These are phyloP conservation scores for Mirounga angustirostris DNA, from an alignment of 2,113 vertebrate genomes.

Conservation along the genomic window DNA sequence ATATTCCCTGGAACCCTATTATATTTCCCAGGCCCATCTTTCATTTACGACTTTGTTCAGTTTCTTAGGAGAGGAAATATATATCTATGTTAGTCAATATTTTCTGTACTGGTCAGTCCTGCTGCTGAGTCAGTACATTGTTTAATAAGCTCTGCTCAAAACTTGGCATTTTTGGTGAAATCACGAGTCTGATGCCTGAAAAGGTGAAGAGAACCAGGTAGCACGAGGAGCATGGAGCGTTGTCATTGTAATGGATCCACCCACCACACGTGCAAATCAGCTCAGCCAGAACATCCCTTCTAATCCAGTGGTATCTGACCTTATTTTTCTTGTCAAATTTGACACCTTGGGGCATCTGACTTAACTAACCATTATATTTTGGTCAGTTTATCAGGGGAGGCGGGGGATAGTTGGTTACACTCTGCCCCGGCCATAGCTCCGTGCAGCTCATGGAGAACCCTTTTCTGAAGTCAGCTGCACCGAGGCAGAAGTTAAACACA, in stretches of 20 bases:
- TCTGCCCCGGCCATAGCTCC: neutral
- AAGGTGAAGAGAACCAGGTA: neutral
- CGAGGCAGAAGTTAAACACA: neutral
- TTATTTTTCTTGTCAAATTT: slow-evolving; percentile 11
- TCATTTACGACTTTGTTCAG: neutral
- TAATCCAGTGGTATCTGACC: neutral
- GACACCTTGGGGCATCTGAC: neutral
- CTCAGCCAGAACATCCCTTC: slow-evolving; percentile 2
- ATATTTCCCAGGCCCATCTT: neutral
- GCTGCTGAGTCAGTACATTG: neutral
- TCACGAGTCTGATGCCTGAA: neutral
- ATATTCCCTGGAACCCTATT: neutral
- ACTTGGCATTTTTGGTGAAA: neutral
- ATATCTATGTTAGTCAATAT: neutral
- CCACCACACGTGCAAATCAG: neutral
- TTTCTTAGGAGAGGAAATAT: neutral
- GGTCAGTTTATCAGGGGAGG: neutral
- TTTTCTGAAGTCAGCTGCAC: neutral
- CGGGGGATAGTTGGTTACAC: neutral
- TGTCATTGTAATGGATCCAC: neutral
- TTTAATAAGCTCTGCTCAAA: slow-evolving; percentile 4
- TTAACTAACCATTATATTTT: slow-evolving; percentile 1
- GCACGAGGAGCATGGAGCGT: neutral
- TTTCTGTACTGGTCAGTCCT: neutral
- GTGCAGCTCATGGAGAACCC: neutral